A percentile compares a stretch with the other conserved stretches of the same genome.
These are phyloP conservation scores for Aphrophora alni DNA, from an alignment of 2,888 invertebrate genomes.

Conservation along the genomic window DNA sequence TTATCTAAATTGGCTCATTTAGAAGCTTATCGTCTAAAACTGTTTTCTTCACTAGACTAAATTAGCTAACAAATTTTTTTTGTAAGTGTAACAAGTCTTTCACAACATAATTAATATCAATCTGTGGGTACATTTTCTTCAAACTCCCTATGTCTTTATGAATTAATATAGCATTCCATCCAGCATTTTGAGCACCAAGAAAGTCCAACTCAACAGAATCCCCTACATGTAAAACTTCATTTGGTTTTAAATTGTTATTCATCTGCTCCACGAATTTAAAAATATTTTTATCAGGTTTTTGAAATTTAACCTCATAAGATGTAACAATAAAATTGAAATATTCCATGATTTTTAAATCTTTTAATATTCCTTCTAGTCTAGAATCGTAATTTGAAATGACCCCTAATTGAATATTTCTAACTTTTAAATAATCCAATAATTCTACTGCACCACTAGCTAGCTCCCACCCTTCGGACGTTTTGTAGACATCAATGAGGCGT, in stretches of 20 bases:
- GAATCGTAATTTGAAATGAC: constrained; percentile 92
- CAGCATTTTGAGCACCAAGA: constrained; percentile 72
- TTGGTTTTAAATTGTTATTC: constrained; percentile 58
- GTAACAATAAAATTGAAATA: constrained; percentile 82
- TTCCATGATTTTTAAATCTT: constrained; percentile 68
- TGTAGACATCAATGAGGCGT: constrained; percentile 70
- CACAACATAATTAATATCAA: not conserved
- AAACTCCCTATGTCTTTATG: constrained; percentile 23
- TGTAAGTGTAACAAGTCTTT: not conserved
- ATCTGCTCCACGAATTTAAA: constrained; percentile 66
- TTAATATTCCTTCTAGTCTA: constrained; percentile 71
- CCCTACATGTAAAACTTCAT: constrained; percentile 82
- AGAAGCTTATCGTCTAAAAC: no score
- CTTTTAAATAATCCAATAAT: constrained; percentile 67
- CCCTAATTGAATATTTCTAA: constrained; percentile 65
- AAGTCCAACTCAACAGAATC: constrained; percentile 80
- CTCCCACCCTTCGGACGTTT: constrained; percentile 76
- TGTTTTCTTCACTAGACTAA: no score
- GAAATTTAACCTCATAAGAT: constrained; percentile 75
- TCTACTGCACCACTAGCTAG: constrained; percentile 68
- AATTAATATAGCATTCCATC: constrained; percentile 73
- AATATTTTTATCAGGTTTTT: constrained; percentile 78
- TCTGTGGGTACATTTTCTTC: not conserved
- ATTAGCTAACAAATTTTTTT: not conserved
- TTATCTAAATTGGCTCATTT: no score